Conservation (phyloP, 2,113 vertebrate species). For the Blennius ocellaris region DNA sequence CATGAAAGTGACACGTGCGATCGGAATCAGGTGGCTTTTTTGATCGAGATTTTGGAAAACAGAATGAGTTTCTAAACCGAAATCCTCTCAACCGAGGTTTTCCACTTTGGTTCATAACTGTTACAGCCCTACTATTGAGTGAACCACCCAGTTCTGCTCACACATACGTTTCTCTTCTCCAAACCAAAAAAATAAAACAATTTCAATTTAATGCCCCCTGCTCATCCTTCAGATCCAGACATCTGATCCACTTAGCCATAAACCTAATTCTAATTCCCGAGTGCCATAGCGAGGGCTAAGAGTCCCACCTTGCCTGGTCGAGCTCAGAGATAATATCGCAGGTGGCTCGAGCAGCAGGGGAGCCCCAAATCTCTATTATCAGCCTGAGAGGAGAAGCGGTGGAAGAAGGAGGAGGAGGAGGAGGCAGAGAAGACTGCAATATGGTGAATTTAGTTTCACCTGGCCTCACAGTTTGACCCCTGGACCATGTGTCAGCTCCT, state of each 20-base stretch:
- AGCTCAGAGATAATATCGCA: constrained; percentile 82
- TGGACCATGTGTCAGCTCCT: constrained; percentile 77
- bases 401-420: constrained; percentile 63
- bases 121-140: too few species aligned
- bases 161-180: constrained; percentile 14
- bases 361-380: constrained; percentile 79
- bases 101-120: too few species aligned
- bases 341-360: constrained; percentile 82
- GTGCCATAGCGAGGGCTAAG: constrained; percentile 51
- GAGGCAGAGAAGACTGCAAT: constrained; percentile 78
- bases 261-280: constrained; percentile 70
- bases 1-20: too few species aligned
- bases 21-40: too few species aligned
- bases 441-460: constrained; percentile 86
- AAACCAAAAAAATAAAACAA: not conserved
- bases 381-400: constrained; percentile 72
- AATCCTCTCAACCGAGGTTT: too few species aligned
- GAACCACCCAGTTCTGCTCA: not conserved
- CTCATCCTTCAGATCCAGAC: constrained; percentile 51
- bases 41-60: too few species aligned
- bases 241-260: constrained; percentile 58
- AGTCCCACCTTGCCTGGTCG: constrained; percentile 68
- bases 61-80: too few species aligned
- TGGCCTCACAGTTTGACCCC: constrained; percentile 87
- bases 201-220: constrained; percentile 45